These are phyloP conservation scores for Nebria ingens DNA, from an alignment of 1,140 invertebrate species.

Conservation along the genomic window DNA sequence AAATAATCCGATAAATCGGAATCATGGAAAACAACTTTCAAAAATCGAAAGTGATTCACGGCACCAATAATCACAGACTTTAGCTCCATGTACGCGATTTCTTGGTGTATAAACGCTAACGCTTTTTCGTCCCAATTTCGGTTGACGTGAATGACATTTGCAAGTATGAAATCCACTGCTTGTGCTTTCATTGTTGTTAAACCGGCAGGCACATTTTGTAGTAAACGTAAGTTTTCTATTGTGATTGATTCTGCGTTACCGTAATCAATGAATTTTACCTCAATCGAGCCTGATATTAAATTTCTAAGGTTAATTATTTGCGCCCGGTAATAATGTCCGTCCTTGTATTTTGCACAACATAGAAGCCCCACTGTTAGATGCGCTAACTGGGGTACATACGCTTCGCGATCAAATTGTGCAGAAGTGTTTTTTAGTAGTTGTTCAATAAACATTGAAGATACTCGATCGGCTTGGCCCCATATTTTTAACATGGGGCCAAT, in stretches of 20 bases:
- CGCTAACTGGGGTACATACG: constrained; percentile 27
- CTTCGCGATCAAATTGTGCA: constrained; percentile 38
- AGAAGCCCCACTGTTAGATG: constrained; percentile 39
- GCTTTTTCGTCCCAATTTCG: constrained; percentile 38
- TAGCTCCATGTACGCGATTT: constrained; percentile 41
- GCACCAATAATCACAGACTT: constrained; percentile 32
- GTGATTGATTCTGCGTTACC: constrained; percentile 50
- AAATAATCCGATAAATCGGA: constrained; percentile 36
- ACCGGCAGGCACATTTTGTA: constrained; percentile 39
- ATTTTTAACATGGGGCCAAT: constrained; percentile 54
- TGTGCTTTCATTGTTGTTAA: constrained; percentile 41
- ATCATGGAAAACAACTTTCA: constrained; percentile 36
- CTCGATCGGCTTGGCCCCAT: constrained; percentile 48
- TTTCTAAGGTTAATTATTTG: constrained; percentile 40
- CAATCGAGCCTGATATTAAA: constrained; percentile 36
- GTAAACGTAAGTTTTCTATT: constrained; percentile 41
- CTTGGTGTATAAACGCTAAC: constrained; percentile 37
- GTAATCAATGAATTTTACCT: constrained; percentile 60
- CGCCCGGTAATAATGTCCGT: constrained; percentile 50
- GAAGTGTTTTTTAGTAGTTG: constrained; percentile 37
- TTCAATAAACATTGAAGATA: constrained; percentile 42
- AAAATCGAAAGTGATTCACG: constrained; percentile 31
- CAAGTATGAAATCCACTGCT: constrained; percentile 46
- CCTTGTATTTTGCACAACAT: constrained; percentile 54
- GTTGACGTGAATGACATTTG: constrained; percentile 34